phyloP scores from a whole-genome alignment of 1,140 invertebrate genomes.

The Zaprionus taronus region DNA sequence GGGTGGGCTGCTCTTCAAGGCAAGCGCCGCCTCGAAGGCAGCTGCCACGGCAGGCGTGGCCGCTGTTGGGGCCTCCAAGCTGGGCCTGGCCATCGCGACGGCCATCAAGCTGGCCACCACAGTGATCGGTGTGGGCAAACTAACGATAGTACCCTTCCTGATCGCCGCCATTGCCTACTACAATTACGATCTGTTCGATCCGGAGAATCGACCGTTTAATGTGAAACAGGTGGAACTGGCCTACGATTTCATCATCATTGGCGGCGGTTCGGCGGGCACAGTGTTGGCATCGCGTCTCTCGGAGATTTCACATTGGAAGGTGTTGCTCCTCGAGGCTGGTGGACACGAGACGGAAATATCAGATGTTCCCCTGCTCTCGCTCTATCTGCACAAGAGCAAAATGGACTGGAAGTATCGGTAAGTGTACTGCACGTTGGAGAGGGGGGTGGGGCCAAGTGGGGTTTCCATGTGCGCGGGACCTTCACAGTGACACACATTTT shows the following conservation, averaged over 20 bases:
- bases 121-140: slow-evolving; percentile 88
- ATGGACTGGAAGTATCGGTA: slow-evolving; percentile 96
- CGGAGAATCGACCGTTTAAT: slow-evolving; percentile 91
- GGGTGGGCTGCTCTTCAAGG: slow-evolving; percentile 78
- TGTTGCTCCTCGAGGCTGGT: slow-evolving; percentile 94
- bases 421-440: slow-evolving; percentile 46
- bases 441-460: not conserved
- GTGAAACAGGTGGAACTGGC: slow-evolving; percentile 87
- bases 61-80: slow-evolving; percentile 72
- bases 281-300: slow-evolving; percentile 94
- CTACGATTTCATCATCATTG: slow-evolving; percentile 93
- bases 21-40: slow-evolving; percentile 73
- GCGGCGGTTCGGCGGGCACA: slow-evolving; percentile 93
- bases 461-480: slow-evolving; percentile 24
- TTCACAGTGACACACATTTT: slow-evolving; percentile 57
- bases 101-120: slow-evolving; percentile 89
- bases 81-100: slow-evolving; percentile 85
- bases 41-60: slow-evolving; percentile 73
- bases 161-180: slow-evolving; percentile 92
- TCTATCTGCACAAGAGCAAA: slow-evolving; percentile 95
- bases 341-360: slow-evolving; percentile 93
- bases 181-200: slow-evolving; percentile 94
- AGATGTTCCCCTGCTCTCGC: slow-evolving; percentile 92
- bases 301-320: slow-evolving; percentile 91
- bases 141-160: slow-evolving; percentile 91